Evolutionary conservation across 2,113 vertebrate genomes (phyloP).

Genomic region (Sakesphorus luctuosus): DNA sequence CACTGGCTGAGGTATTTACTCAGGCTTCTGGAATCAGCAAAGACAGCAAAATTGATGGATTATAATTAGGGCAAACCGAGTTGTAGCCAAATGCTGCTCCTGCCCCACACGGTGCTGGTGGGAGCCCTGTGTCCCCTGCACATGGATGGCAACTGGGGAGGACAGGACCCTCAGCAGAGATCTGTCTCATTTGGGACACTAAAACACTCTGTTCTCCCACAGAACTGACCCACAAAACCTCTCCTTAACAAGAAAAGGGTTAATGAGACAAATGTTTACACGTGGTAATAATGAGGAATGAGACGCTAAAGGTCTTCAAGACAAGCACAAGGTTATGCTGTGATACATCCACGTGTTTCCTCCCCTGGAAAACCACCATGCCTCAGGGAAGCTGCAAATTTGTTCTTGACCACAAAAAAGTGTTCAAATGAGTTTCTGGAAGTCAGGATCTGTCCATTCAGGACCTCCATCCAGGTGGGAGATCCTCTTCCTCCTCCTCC

Average conservation of each 20-base stretch:
- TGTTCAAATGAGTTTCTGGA: background rate
- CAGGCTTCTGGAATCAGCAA: background rate
- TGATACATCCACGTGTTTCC: accelerated
- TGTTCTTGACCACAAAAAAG: background rate
- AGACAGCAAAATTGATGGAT: background rate
- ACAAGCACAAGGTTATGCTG: background rate
- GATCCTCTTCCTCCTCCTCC: background rate
- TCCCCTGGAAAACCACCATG: background rate
- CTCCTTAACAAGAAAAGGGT: background rate
- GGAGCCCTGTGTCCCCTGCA: background rate
- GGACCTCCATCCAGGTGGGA: background rate
- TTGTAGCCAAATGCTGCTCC: background rate
- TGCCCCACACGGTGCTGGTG: background rate
- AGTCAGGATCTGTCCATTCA: background rate
- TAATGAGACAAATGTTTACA: accelerated
- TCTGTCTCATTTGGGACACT: background rate
- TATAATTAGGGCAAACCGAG: background rate
- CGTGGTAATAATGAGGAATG: accelerated
- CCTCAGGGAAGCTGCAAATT: background rate
- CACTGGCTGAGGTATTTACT: background rate
- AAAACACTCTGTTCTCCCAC: background rate
- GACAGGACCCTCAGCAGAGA: background rate
- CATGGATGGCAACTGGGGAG: background rate
- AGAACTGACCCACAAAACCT: background rate
- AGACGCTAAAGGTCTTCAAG: background rate